Evolutionary conservation across 2,888 invertebrate genomes (phyloP).

Genomic region (Maniola hyperantus): DNA sequence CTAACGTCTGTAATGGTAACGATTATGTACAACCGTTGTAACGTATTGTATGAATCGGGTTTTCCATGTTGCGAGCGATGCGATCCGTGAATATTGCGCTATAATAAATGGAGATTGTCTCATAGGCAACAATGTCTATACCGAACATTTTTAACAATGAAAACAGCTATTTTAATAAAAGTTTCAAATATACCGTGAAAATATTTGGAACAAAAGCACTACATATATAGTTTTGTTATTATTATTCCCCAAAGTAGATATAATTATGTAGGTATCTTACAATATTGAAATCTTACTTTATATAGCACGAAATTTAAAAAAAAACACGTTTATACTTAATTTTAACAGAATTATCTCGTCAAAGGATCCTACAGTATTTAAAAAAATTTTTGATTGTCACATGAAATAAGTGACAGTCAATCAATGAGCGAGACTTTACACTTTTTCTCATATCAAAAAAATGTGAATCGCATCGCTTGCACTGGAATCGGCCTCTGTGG

Average conservation of each 20-base stretch:
- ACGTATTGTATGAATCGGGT: slow-evolving; percentile 41
- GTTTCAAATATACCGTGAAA: background rate
- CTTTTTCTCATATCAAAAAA: background rate
- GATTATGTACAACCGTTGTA: slow-evolving; percentile 67
- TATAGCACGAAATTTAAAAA: background rate
- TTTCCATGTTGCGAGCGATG: slow-evolving; percentile 18
- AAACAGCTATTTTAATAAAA: background rate
- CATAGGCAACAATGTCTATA: background rate
- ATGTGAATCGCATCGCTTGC: slow-evolving; percentile 23
- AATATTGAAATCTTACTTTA: background rate
- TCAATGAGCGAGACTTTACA: background rate
- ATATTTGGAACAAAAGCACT: background rate
- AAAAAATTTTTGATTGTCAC: background rate
- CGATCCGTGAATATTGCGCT: background rate
- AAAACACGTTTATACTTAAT: background rate
- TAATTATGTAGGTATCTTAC: background rate
- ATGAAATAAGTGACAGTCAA: background rate
- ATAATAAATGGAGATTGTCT: background rate
- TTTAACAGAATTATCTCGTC: background rate
- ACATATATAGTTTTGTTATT: background rate
- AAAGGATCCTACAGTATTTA: background rate
- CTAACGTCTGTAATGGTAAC: slow-evolving; percentile 65
- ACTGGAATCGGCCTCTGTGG: slow-evolving; percentile 43
- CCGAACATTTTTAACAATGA: background rate
- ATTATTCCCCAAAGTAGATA: too few species aligned